These are phyloP conservation scores for Ciconia stormi DNA, from an alignment of 2,113 vertebrate species.

Conservation along the genomic window DNA sequence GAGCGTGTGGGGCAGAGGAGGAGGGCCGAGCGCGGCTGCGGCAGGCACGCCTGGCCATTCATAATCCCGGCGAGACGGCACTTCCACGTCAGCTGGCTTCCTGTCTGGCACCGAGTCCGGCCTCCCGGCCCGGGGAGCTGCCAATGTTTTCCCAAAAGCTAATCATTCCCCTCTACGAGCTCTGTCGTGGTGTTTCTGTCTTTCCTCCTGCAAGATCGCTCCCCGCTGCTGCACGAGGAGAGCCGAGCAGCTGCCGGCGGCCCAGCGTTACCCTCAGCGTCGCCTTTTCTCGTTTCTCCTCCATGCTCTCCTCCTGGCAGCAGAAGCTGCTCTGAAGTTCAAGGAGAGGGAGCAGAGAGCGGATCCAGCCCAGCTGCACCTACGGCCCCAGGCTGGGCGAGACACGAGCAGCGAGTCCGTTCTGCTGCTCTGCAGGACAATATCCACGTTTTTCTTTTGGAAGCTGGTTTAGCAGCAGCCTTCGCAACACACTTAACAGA, in stretches of 20 bases:
- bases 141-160: neutral
- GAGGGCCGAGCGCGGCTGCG: neutral
- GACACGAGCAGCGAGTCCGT: neutral
- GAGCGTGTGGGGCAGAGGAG: neutral
- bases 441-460: neutral
- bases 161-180: neutral
- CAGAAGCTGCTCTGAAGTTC: neutral
- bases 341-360: neutral
- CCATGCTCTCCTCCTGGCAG: accelerated
- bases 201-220: neutral
- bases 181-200: neutral
- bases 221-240: accelerated
- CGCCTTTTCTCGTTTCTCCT: accelerated
- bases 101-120: neutral
- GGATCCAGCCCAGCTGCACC: neutral
- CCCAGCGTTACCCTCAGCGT: accelerated
- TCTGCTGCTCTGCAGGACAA: neutral
- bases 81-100: conserved; percentile 41
- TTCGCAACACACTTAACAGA: neutral
- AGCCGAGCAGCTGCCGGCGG: accelerated
- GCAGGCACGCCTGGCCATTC: neutral
- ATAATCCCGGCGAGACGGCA: neutral
- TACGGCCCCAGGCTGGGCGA: neutral
- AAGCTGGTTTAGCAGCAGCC: neutral
- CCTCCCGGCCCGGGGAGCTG: neutral